These are phyloP conservation scores for Micronisus gabar DNA, from an alignment of 2,113 vertebrate genomes.

Conservation along the genomic window DNA sequence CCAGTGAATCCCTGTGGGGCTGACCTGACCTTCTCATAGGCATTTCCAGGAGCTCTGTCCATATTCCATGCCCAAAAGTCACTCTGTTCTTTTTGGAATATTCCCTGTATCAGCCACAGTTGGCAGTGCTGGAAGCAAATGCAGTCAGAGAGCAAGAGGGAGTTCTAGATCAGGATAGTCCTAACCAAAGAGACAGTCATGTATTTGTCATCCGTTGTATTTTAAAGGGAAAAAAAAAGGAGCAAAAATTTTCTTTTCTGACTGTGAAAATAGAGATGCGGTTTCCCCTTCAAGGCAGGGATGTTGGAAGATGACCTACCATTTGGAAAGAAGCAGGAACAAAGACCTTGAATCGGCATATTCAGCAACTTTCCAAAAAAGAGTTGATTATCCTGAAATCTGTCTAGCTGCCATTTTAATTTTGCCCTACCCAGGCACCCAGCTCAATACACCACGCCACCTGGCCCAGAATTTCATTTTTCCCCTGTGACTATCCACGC, in stretches of 20 bases:
- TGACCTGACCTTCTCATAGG: background rate
- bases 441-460: background rate
- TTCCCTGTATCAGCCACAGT: background rate
- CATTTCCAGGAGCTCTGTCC: background rate
- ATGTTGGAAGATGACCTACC: background rate
- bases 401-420: background rate
- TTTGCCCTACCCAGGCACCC: background rate
- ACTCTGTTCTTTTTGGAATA: background rate
- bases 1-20: background rate
- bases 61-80: background rate
- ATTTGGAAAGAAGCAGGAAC: background rate
- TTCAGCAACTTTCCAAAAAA: background rate
- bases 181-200: background rate
- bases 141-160: background rate
- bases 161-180: background rate
- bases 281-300: background rate
- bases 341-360: accelerated
- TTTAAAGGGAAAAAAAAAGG: background rate
- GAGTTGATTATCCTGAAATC: background rate
- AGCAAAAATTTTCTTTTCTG: background rate
- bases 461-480: background rate
- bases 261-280: background rate
- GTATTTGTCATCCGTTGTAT: background rate
- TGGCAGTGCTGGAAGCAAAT: background rate
- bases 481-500: background rate